Conservation (phyloP, 2,113 vertebrate genomes). For the Ciconia stormi region DNA sequence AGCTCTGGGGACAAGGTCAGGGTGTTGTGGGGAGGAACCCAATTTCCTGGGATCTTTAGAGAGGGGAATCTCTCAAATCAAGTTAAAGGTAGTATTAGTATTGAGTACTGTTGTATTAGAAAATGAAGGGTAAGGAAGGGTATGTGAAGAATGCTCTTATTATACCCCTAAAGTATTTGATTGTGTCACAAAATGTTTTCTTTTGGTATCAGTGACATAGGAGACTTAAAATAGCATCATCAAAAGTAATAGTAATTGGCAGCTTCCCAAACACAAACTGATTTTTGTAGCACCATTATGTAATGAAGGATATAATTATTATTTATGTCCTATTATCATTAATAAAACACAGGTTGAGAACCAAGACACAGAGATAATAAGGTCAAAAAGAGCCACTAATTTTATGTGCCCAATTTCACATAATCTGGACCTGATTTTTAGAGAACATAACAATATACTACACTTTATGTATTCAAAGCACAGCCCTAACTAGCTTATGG, state of each 20-base stretch:
- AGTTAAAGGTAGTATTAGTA: not conserved
- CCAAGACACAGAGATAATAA: not conserved
- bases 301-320: not conserved
- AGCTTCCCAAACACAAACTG: not conserved
- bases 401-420: not conserved
- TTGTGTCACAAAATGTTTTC: not conserved
- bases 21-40: not conserved
- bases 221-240: not conserved
- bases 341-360: not conserved
- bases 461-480: not conserved
- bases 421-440: not conserved
- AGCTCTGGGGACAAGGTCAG: not conserved
- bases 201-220: not conserved
- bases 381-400: conserved; percentile 7
- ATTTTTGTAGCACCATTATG: not conserved
- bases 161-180: not conserved
- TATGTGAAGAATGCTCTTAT: not conserved
- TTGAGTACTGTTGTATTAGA: not conserved
- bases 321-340: not conserved
- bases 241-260: not conserved
- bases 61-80: not conserved
- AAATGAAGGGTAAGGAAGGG: not conserved
- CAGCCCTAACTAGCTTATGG: not conserved
- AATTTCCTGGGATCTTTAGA: not conserved
- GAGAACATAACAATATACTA: not conserved